Conservation (phyloP, 2,888 invertebrate genomes). For the Ferrisia virgata region DNA sequence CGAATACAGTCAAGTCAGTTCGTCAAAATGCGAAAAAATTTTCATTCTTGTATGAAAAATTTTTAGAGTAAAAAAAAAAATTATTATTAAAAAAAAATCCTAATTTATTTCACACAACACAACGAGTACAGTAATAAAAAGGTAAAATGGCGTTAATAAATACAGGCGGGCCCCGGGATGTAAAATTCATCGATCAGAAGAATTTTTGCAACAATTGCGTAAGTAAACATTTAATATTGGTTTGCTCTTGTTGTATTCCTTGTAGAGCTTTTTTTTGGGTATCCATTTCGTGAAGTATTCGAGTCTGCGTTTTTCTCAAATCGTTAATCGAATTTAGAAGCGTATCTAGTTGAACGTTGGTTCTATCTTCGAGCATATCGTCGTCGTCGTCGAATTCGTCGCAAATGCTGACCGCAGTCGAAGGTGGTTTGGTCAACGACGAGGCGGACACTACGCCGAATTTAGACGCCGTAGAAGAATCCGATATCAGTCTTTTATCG, state of each 20-base stretch:
- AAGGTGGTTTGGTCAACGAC: background rate
- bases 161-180: too few species aligned
- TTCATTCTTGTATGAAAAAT: background rate
- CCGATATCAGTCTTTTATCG: background rate
- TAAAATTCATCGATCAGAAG: background rate
- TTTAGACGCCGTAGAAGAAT: background rate
- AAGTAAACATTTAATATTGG: slow-evolving; percentile 31
- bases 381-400: background rate
- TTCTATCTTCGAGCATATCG: background rate
- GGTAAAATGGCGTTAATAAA: too few species aligned
- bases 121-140: too few species aligned
- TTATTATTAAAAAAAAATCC: too few species aligned
- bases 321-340: background rate
- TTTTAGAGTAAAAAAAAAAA: too few species aligned
- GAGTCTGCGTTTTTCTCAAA: slow-evolving; percentile 5
- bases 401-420: background rate
- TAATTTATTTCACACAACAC: too few species aligned
- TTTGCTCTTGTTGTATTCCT: slow-evolving; percentile 31
- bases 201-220: slow-evolving; percentile 33
- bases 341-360: background rate
- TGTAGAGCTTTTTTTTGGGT: slow-evolving; percentile 1
- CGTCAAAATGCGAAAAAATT: background rate
- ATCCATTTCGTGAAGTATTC: slow-evolving; percentile 25
- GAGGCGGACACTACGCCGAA: background rate
- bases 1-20: background rate